These are phyloP conservation scores for Brachionus manjavacas DNA, from an alignment of 1,140 invertebrate genomes.

Conservation along the genomic window DNA sequence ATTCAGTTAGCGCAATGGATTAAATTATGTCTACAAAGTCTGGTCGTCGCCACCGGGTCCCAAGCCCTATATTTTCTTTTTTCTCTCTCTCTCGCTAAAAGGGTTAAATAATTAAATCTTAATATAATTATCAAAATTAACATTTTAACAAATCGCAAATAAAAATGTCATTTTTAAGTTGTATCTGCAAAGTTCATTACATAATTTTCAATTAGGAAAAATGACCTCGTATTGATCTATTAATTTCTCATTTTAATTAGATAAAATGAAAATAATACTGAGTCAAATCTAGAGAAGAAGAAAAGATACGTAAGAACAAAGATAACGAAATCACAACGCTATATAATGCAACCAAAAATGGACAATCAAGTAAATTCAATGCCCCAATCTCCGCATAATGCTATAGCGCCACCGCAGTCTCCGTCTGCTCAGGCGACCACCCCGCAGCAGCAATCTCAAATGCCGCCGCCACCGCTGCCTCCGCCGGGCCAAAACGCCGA, in stretches of 20 bases:
- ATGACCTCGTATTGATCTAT: not conserved
- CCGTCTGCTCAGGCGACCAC: not conserved
- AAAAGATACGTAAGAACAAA: not conserved
- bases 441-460: not conserved
- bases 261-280: not conserved
- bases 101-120: not conserved
- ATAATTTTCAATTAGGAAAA: not conserved
- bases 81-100: not conserved
- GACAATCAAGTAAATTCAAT: conserved; percentile 12
- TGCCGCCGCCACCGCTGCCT: not conserved
- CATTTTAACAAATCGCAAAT: not conserved
- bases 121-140: conserved; percentile 7
- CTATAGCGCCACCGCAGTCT: not conserved
- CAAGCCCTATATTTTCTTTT: not conserved
- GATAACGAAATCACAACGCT: not conserved
- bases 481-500: not conserved
- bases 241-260: not conserved
- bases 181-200: conserved; percentile 9
- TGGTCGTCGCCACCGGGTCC: not conserved
- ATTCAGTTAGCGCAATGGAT: not conserved
- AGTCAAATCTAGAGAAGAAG: not conserved
- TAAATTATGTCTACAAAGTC: not conserved
- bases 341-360: conserved; percentile 28
- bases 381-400: not conserved
- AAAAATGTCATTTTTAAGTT: conserved; percentile 21